Evolutionary conservation across 2,113 vertebrate species (phyloP).

Genomic region (Argyrosomus japonicus): DNA sequence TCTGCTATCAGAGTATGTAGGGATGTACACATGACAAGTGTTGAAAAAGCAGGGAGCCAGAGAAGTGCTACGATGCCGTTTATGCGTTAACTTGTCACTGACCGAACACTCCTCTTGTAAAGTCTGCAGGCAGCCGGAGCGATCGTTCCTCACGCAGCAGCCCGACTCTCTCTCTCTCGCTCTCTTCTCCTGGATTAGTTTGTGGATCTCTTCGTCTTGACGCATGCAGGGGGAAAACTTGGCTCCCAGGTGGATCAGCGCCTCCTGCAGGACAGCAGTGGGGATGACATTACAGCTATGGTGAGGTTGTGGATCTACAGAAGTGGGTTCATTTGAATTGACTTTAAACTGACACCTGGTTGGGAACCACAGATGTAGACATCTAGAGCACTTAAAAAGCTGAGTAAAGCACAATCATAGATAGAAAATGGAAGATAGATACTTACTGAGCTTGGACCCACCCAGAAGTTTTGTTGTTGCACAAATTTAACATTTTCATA

Average conservation of each 20-base stretch:
- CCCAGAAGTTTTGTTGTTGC: slow-evolving; percentile 99
- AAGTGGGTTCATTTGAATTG: not conserved
- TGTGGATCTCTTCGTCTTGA: slow-evolving; percentile 93
- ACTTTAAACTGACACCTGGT: not conserved
- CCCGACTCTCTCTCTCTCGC: slow-evolving; percentile 91
- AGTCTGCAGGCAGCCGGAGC: slow-evolving; percentile 96
- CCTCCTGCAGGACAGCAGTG: slow-evolving; percentile 84
- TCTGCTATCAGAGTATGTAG: no score
- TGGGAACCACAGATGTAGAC: not conserved
- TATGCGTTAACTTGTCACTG: slow-evolving; percentile 56
- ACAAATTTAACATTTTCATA: slow-evolving; percentile 98
- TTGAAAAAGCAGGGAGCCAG: no score
- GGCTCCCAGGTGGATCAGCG: slow-evolving; percentile 96
- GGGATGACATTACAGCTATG: not conserved
- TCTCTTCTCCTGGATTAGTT: slow-evolving; percentile 87
- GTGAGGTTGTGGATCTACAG: not conserved
- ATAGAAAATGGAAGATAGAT: not conserved
- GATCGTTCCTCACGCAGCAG: slow-evolving; percentile 97
- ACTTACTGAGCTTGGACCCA: slow-evolving; percentile 96
- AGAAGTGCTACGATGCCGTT: no score
- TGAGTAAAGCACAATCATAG: not conserved
- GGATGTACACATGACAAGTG: no score
- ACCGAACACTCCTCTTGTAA: slow-evolving; percentile 96
- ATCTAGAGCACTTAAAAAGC: no score
- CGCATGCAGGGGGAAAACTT: slow-evolving; percentile 99